Base-by-base conservation (phyloP, 1,140 invertebrate species). In the Neelides sp. region DNA sequence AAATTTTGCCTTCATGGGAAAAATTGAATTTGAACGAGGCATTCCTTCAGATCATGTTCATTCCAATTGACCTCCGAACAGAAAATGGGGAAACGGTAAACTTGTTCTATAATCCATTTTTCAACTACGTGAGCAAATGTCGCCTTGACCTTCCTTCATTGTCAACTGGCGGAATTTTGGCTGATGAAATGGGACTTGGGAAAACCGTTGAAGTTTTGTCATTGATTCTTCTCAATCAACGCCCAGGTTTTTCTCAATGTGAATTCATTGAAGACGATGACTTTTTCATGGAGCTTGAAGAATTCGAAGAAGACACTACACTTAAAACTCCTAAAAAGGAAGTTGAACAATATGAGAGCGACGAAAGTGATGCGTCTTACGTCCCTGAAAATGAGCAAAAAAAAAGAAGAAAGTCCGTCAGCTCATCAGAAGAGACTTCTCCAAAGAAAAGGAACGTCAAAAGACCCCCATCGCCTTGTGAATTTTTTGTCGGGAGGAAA, bases 151-250 rank as follows among this genome's bases (percentile, higher is more conserved):
- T 65, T 24, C 52, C 61, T 10, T 2, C 49, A 1, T 34, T 68
- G 23, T 67, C 69, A 30, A 73, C 71, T n/a, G 82, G 83, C 44
- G 84, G 83, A 4, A 84, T 88, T 47, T 66, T 88, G 39, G 82
- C 82, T 15, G 84, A 88, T 69, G 83, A 87, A 68, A 88, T 87
- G 84, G 84, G 48, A 8, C 64, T 87, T 15, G 84, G 84, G 1
- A 87, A 87, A 70, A 86, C 84, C 0, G 76, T 87, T 3, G 83
- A 87, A 68, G 74, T 85, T 19, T 61, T 87, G 10, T 74, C 79
- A 13, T 74, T 78, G 48, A 73, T 86, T 56, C 62, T 85, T 36
- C 61, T 69, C 2, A 72, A 85, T 68, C 73, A 74, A 23, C 37
- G 42, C 22, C 27, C 28, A 24, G 13, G 10, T 19, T 1, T 19